phyloP scores from a whole-genome alignment of 2,113 vertebrate genomes.

The Hippocampus abdominalis region DNA sequence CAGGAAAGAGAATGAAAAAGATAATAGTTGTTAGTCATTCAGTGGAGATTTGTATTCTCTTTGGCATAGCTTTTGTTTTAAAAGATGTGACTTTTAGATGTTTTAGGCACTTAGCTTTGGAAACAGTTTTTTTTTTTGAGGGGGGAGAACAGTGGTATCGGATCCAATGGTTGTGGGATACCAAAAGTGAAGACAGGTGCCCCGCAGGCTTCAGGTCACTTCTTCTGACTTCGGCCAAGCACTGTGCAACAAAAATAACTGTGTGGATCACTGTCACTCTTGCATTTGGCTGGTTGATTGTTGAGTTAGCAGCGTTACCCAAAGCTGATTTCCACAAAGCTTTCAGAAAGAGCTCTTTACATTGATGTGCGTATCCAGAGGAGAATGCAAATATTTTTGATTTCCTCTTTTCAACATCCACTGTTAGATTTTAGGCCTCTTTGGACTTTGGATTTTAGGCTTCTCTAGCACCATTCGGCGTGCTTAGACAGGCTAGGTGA shows the following conservation, averaged over 20 bases:
- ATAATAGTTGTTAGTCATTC: constrained; percentile 58
- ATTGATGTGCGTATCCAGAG: no score
- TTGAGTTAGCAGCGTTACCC: no score
- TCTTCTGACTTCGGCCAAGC: neutral
- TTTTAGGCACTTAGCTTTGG: constrained; percentile 74
- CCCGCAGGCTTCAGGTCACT: constrained; percentile 4
- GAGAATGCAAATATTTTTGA: no score
- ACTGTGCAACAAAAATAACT: neutral
- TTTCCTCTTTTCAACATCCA: neutral
- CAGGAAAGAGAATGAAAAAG: constrained; percentile 24
- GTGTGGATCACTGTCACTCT: neutral
- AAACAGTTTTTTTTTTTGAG: constrained; percentile 50
- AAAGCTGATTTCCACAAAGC: neutral
- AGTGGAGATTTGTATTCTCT: constrained; percentile 66
- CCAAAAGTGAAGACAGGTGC: constrained; percentile 12
- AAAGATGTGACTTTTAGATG: constrained; percentile 68
- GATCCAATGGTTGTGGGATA: constrained; percentile 37
- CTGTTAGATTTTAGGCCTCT: no score
- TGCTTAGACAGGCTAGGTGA: no score
- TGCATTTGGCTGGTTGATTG: neutral
- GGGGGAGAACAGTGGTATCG: constrained; percentile 31
- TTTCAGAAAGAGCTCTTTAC: neutral
- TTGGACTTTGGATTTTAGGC: no score
- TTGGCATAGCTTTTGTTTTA: constrained; percentile 68
- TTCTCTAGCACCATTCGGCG: no score